Base-by-base conservation (phyloP, 2,888 invertebrate species). In the Oegoconia quadripuncta region DNA sequence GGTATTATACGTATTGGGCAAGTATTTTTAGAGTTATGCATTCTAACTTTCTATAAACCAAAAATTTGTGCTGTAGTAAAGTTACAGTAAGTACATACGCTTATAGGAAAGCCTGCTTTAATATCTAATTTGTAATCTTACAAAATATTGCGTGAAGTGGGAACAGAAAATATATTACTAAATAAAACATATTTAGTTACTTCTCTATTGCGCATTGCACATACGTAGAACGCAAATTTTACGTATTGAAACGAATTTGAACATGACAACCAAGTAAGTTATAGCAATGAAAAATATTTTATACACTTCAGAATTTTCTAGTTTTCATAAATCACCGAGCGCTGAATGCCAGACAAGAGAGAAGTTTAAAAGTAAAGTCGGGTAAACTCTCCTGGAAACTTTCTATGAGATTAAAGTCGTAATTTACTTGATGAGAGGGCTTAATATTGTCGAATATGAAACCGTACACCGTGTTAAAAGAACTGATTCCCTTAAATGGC, bases 291-390 rank as follows among this genome's bases (percentile, higher is more conserved):
- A 74, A 74, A 72, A 74, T 73, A 71, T 68, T 71, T 71, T 69
- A 69, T 64, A 68, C 62, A 54, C 60, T 74, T 72, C 57, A 72
- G 62, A 74, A 74, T 72, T 74, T 69, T 74, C 72, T 76, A 82
- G 77, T 78, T 79, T 80, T 70, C 72, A 81, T 81, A 82, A 84
- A 83, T 82, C 77, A 80, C 68, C 56, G 58, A 66, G 70, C 72
- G 68, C 57, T 75, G 75, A 80, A 80, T 73, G 69, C 64, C 63
- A 62, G 64, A 53, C 65, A n/a, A 65, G 52, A 67, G 64, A 64
- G 59, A 79, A 80, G 68, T 82, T 82, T 71, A 65, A 70, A 80
- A 77, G 74, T 74, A 72, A 78, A 74, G 68, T 76, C 65, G 68
- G 60, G 66, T 76, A 71, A 76, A 76, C 74, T 79, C 69, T 65